These are phyloP conservation scores for Pseudomyrmex sp. DNA, from an alignment of 1,140 invertebrate genomes.

Conservation along the genomic window DNA sequence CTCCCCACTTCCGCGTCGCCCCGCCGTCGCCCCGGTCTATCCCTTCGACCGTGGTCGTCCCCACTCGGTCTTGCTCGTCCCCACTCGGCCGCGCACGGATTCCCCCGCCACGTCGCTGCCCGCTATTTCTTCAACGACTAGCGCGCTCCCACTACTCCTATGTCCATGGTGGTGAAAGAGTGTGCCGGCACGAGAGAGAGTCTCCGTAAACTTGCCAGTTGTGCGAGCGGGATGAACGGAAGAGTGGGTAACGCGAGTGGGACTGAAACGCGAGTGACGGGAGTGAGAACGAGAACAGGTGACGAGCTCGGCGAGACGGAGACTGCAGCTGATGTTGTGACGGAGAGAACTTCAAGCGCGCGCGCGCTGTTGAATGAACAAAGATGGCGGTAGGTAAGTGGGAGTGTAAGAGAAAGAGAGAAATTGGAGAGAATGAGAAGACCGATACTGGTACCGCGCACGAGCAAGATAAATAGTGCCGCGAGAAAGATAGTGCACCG, in stretches of 20 bases:
- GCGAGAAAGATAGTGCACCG: conserved; percentile 26
- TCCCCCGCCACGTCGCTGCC: conserved; percentile 3
- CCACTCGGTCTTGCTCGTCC: conserved; percentile 3
- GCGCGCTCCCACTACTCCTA: conserved; percentile 32
- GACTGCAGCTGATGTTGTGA: conserved; percentile 17
- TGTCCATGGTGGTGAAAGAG: conserved; percentile 42
- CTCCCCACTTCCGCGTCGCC: neutral
- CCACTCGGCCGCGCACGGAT: neutral
- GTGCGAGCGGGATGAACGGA: neutral
- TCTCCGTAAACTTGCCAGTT: neutral
- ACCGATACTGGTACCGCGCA: neutral
- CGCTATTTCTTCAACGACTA: conserved; percentile 23
- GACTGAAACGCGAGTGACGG: neutral
- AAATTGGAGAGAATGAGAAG: neutral
- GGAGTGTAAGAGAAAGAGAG: neutral
- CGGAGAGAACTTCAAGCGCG: conserved; percentile 22
- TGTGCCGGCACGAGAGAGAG: conserved; percentile 17
- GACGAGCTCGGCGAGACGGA: conserved; percentile 22
- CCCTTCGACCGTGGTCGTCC: conserved; percentile 44
- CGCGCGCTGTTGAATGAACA: neutral
- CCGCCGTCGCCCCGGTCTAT: neutral
- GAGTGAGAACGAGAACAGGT: conserved; percentile 32
- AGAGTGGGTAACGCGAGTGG: neutral
- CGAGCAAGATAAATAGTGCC: neutral
- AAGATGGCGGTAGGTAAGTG: conserved; percentile 28